Evolutionary conservation across 1,140 invertebrate species (phyloP), one percentile per base, ranked within the genome.

Genomic region (Cyclargus thomasi): DNA sequence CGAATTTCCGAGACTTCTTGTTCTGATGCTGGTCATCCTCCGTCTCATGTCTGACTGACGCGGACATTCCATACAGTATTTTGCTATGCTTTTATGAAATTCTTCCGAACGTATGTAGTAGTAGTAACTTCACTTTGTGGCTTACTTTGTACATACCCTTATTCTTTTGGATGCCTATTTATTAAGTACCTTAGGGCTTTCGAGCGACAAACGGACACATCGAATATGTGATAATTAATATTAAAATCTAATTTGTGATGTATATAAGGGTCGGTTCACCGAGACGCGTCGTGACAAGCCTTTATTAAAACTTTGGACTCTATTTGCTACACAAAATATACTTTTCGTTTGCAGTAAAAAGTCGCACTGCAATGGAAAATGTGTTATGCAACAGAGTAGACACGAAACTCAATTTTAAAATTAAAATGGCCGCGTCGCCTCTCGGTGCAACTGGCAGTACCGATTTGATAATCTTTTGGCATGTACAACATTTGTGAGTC

Each of bases 31-130:
- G 85, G 83, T 75, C 85, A 81, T 86, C 82, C 72, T 73, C 74
- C 83, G 75, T 83, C 74, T 82, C 70, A 47, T 70, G 65, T 71
- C 67, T 65, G n/a, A 29, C 59, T 29, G 82, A 86, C 67, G 77
- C 70, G 85, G 79, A 84, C 85, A 90, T 90, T 90, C 87, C 87
- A 86, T 81, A 77, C 79, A 89, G 85, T 89, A 88, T 29, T 29
- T 29, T 29, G 2, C 29, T 47, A 14, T 3, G 39, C 39, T 47
- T 88, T 90, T 85, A 76, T 68, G 67, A 76, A 79, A 70, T 77
- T 80, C 77, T 81, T 83, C 83, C 77, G 80, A 47, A 78, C 82
- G 39, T 47, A 47, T 47, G 3, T 39, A 83, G 39, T 47, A 47
- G 39, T 47, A 16, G 39, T 16, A 8, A 16, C 10, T 47, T 47